Evolutionary conservation across 2,797 vertebrate species (phyloP), one percentile per base, ranked within the genome.

Genomic region (Oryzias dopingdopingensis): DNA sequence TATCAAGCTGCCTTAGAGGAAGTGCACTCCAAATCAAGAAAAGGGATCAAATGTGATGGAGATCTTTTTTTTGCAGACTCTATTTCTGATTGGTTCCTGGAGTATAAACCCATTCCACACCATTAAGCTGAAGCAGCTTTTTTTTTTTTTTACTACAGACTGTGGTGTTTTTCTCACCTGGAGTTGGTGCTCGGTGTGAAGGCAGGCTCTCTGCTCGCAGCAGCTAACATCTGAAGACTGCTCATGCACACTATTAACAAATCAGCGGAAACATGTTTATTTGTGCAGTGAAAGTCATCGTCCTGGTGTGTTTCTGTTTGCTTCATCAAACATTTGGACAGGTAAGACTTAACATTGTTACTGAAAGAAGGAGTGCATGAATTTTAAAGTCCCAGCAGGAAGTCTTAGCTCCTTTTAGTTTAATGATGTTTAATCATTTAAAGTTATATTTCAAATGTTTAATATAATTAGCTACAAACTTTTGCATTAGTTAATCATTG

Each of bases 11-110:
- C 74, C 77, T 45, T 70, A 60, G 65, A 73, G 74, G 77, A 88
- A 74, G 77, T 86, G 65, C 52, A 55, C 67, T 70, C 77, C 59
- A 79, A 72, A 69, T 80, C 44, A 78, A 79, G 70, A 51, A 52
- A 80, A 82, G 57, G 73, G 70, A 69, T 70, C 79, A 84, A 67
- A 72, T 61, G 59, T 72, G 68, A 77, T 76, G 65, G 32, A 78
- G 73, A 85, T 80, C 77, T 83, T 71, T 77, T 77, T 70, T 65
- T 49, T 46, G 29, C 72, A 59, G 20, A 79, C 76, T 61, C 72
- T 29, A 59, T 23, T 29, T 20, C 87, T 88, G 85, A 91, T 90
- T 91, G 89, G 89, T 67, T 87, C 62, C 56, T 65, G 64, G 52
- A 59, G 61, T 67, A 70, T 76, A 80, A 88, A 87, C 67, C 71